Evolutionary conservation across 2,797 vertebrate species (phyloP).

Genomic region (Phoebastria nigripes): DNA sequence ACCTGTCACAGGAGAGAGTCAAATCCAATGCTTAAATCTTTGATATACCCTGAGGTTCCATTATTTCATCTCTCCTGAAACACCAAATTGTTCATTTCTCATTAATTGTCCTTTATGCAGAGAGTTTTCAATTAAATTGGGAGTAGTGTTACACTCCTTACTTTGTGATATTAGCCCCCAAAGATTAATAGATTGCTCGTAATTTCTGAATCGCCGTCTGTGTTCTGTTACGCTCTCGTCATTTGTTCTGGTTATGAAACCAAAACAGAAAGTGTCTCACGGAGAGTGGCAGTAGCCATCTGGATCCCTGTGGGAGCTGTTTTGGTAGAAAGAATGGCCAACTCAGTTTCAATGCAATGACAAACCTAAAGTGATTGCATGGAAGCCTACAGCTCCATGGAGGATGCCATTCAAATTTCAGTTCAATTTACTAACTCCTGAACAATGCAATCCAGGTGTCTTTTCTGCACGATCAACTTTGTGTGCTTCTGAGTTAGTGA

Average conservation of each 20-base stretch:
- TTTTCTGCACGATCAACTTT: background rate
- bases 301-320: background rate
- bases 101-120: conserved; percentile 67
- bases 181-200: conserved; percentile 70
- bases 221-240: conserved; percentile 9
- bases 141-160: conserved; percentile 68
- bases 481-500: background rate
- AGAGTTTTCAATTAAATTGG: conserved; percentile 70
- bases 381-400: background rate
- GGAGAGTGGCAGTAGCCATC: conserved; percentile 18
- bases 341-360: background rate
- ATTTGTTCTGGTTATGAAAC: conserved; percentile 53
- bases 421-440: background rate
- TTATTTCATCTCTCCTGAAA: conserved; percentile 66
- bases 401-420: background rate
- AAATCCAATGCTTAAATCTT: conserved; percentile 36
- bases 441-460: background rate
- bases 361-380: background rate
- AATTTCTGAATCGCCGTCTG: conserved; percentile 55
- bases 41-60: conserved; percentile 36
- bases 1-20: conserved; percentile 33
- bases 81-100: conserved; percentile 71
- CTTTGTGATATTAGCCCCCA: conserved; percentile 70
- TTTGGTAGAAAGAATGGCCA: background rate
- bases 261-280: conserved; percentile 15